Conservation (phyloP, 2,888 invertebrate genomes). For the Nasonia oneida region DNA sequence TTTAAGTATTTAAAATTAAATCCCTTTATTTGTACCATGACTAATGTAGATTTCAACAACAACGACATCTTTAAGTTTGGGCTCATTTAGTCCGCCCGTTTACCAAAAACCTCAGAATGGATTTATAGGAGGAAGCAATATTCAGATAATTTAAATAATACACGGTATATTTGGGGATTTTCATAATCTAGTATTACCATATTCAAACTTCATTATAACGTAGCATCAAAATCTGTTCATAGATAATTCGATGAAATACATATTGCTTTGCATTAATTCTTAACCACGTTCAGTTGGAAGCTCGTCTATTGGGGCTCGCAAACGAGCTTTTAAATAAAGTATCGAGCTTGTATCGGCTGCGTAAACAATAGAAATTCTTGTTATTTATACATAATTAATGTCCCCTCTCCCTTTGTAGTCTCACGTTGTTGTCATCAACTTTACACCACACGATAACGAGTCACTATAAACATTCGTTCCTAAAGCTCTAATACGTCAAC, state of each 20-base stretch:
- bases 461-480: no score
- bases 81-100: no score
- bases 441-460: neutral
- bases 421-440: neutral
- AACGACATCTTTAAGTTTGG: no score
- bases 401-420: no score
- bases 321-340: neutral
- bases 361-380: neutral
- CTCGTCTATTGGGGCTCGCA: neutral
- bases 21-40: no score
- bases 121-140: no score
- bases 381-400: neutral
- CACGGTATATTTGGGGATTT: no score
- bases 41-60: no score
- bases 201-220: neutral
- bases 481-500: neutral
- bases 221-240: constrained; percentile 13
- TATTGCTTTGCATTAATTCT: neutral
- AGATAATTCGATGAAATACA: constrained; percentile 22
- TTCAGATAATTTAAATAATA: no score
- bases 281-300: neutral
- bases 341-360: neutral
- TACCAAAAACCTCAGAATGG: no score
- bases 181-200: no score
- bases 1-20: no score